A percentile compares a stretch with the other conserved stretches of the same genome.
These are phyloP conservation scores for Temnothorax nylanderi DNA, from an alignment of 1,140 invertebrate genomes.

Conservation along the genomic window DNA sequence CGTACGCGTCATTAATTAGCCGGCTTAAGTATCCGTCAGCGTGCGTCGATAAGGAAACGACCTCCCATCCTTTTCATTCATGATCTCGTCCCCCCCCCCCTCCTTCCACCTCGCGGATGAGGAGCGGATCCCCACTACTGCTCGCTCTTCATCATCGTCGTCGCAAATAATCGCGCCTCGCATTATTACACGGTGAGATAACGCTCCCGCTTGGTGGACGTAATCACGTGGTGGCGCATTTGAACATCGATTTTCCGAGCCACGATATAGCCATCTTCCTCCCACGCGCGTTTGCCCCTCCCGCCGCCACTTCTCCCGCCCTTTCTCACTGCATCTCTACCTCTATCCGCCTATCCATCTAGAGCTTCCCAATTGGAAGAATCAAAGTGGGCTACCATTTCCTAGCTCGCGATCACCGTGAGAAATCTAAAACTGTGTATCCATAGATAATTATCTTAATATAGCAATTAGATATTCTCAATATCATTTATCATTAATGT, in stretches of 20 bases:
- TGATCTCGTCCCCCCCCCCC: background rate
- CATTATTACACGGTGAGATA: slow-evolving; percentile 68
- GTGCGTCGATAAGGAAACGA: slow-evolving; percentile 59
- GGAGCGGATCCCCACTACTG: background rate
- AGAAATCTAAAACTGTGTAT: slow-evolving; percentile 13
- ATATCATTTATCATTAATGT: background rate
- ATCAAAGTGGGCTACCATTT: slow-evolving; percentile 66
- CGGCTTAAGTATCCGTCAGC: slow-evolving; percentile 59
- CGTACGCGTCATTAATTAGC: slow-evolving; percentile 60
- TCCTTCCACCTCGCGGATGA: background rate
- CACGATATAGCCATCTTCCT: slow-evolving; percentile 72
- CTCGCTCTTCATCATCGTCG: slow-evolving; percentile 47
- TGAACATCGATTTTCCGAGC: slow-evolving; percentile 82
- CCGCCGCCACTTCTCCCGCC: background rate
- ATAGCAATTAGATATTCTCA: background rate
- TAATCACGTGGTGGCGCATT: slow-evolving; percentile 81
- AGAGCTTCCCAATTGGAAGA: slow-evolving; percentile 69
- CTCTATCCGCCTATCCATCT: slow-evolving; percentile 42
- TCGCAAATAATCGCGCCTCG: slow-evolving; percentile 58
- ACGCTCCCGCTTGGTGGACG: slow-evolving; percentile 75
- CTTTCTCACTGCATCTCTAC: slow-evolving; percentile 41
- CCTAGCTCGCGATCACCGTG: slow-evolving; percentile 16
- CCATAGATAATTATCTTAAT: background rate
- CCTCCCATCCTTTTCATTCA: slow-evolving; percentile 55
- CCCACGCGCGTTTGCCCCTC: slow-evolving; percentile 57